These are phyloP conservation scores for Palloptera scutellata DNA, from an alignment of 2,888 invertebrate genomes.

Conservation along the genomic window DNA sequence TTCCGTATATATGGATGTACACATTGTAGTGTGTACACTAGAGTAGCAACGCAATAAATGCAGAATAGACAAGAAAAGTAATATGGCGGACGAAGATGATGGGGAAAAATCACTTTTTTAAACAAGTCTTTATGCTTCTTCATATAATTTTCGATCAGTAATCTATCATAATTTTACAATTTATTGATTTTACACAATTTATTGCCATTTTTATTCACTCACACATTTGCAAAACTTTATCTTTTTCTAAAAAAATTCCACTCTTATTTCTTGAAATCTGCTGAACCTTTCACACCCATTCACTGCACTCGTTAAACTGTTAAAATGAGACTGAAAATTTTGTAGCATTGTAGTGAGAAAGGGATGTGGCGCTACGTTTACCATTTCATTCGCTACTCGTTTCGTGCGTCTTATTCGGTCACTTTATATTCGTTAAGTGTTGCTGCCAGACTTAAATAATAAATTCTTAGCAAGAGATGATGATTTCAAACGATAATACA, in stretches of 20 bases:
- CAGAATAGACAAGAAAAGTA: constrained; percentile 46
- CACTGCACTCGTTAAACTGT: constrained; percentile 13
- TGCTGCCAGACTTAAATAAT: too few relatives aligned
- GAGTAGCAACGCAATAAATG: constrained; percentile 21
- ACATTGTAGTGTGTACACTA: constrained; percentile 16
- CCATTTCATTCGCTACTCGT: constrained; percentile 11
- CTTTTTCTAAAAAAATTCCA: not conserved
- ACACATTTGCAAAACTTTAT: too few relatives aligned
- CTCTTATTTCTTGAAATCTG: constrained; percentile 19
- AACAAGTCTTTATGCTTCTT: not conserved
- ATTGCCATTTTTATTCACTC: constrained; percentile 11
- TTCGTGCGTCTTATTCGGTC: constrained; percentile 9
- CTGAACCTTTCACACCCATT: constrained; percentile 35
- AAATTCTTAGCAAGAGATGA: too few relatives aligned
- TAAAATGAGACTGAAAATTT: constrained; percentile 38
- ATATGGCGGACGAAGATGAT: constrained; percentile 39
- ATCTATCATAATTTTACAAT: not conserved
- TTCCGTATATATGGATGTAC: constrained; percentile 20
- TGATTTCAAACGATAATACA: too few relatives aligned
- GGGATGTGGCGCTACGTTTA: constrained; percentile 33
- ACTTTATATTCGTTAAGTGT: not conserved
- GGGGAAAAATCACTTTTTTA: not conserved
- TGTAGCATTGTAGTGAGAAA: constrained; percentile 32
- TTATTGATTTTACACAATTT: not conserved
- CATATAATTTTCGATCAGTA: not conserved